Evolutionary conservation across 2,797 vertebrate genomes (phyloP).

Genomic region (Pantherophis vulpinus): DNA sequence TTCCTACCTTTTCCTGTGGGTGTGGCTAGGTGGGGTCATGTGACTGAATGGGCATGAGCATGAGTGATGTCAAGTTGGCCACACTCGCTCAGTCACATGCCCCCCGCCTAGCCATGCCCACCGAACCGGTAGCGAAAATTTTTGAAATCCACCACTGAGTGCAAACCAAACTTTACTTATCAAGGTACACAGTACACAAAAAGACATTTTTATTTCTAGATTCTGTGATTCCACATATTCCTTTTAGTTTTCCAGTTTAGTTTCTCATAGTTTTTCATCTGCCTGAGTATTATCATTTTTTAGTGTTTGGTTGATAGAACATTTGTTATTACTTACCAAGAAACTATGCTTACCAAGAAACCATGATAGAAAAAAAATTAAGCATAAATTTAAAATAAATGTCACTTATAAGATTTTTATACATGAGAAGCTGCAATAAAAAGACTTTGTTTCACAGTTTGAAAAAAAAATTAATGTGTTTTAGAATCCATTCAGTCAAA

Average conservation of each 20-base stretch:
- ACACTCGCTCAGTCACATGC: too few species aligned
- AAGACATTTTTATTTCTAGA: constrained; percentile 2
- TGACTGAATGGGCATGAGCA: too few species aligned
- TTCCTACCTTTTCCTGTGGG: too few species aligned
- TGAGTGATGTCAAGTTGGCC: too few species aligned
- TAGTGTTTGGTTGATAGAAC: background rate
- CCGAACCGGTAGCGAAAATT: too few species aligned
- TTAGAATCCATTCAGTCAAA: constrained; percentile 32
- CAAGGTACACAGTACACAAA: background rate
- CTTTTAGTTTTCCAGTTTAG: background rate
- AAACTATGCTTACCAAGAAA: background rate
- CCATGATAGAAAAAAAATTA: background rate
- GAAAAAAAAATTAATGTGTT: background rate
- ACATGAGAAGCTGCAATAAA: background rate
- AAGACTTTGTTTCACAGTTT: background rate
- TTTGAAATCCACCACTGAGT: too few species aligned
- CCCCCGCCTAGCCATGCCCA: too few species aligned
- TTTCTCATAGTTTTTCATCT: background rate
- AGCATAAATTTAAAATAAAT: background rate
- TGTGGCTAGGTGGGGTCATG: too few species aligned
- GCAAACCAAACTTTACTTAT: background rate
- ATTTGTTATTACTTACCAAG: background rate
- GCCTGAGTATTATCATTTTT: background rate
- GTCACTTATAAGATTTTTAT: background rate
- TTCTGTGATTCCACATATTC: background rate